These are phyloP conservation scores for Hirudinaria manillensis DNA, from an alignment of 2,888 invertebrate species.

Conservation along the genomic window DNA sequence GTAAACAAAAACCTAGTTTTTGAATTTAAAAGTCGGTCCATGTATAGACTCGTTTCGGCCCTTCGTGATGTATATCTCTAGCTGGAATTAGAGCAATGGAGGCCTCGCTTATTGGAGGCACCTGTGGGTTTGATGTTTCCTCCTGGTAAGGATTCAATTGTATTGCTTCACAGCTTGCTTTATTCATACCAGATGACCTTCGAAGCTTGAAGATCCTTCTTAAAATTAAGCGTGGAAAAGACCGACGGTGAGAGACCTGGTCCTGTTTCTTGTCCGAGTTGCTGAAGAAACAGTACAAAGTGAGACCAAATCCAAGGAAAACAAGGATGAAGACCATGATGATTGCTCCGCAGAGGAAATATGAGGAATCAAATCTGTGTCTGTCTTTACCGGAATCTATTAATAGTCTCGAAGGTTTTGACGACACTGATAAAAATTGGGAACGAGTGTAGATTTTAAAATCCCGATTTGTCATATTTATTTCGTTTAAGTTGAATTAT, in stretches of 20 bases:
- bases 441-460: background rate
- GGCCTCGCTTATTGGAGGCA: background rate
- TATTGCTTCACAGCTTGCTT: too few relatives aligned
- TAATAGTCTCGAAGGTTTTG: background rate
- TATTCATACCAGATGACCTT: background rate
- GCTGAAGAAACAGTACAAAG: slow-evolving; percentile 11
- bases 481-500: too few relatives aligned
- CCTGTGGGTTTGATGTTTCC: background rate
- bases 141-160: slow-evolving; percentile 5
- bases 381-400: background rate
- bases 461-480: too few relatives aligned
- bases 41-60: slow-evolving; percentile 17
- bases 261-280: background rate
- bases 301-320: background rate
- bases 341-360: slow-evolving; percentile 7
- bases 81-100: slow-evolving; percentile 18
- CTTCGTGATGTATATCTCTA: slow-evolving; percentile 19
- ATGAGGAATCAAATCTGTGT: background rate
- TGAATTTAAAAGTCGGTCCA: slow-evolving; percentile 19
- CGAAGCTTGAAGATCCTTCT: background rate
- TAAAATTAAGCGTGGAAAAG: background rate
- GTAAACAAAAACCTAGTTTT: too few relatives aligned
- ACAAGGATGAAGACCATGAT: slow-evolving; percentile 13
- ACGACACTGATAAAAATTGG: background rate
- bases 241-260: too few relatives aligned